A percentile compares a stretch with the other conserved stretches of the same genome.
These are phyloP conservation scores for Bovichtus diacanthus DNA, from an alignment of 2,797 vertebrate species.

Conservation along the genomic window DNA sequence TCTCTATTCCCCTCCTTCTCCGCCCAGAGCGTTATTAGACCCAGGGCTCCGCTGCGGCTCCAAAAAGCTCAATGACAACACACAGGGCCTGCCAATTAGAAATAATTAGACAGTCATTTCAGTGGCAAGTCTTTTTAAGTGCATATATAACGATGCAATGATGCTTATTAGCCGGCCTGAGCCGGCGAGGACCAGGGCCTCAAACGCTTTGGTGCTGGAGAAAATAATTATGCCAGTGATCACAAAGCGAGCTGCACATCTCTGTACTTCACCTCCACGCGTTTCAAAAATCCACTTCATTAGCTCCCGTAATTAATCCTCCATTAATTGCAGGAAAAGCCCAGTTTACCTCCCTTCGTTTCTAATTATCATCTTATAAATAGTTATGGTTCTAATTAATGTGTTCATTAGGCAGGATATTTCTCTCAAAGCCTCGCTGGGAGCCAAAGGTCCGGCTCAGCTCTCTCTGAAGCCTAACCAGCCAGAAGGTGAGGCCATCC, in stretches of 20 bases:
- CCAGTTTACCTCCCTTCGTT: constrained; percentile 99
- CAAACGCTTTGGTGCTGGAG: constrained; percentile 91
- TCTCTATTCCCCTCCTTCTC: constrained; percentile 73
- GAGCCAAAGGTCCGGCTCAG: constrained; percentile 97
- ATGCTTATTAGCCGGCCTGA: constrained; percentile 97
- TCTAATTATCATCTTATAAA: constrained; percentile 99
- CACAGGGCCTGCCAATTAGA: constrained; percentile 99
- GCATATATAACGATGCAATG: constrained; percentile 99
- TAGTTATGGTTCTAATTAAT: constrained; percentile 99
- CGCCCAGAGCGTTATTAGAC: constrained; percentile 94
- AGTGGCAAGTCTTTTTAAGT: constrained; percentile 99
- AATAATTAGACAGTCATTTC: constrained; percentile 99
- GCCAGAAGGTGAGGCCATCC: constrained; percentile 99
- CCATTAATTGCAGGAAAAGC: constrained; percentile 99
- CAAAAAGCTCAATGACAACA: constrained; percentile 98
- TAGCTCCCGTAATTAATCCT: constrained; percentile 99
- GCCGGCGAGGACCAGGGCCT: constrained; percentile 88
- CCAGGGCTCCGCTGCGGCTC: constrained; percentile 90
- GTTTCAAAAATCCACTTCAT: constrained; percentile 99
- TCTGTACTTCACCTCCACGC: constrained; percentile 99
- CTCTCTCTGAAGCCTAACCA: constrained; percentile 98
- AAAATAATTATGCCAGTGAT: constrained; percentile 98
- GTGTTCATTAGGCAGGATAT: constrained; percentile 99
- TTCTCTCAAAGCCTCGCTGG: constrained; percentile 98
- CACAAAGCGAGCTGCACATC: constrained; percentile 97